phyloP scores from a whole-genome alignment of 2,797 vertebrate species.

The Philypnodon macrostomus region DNA sequence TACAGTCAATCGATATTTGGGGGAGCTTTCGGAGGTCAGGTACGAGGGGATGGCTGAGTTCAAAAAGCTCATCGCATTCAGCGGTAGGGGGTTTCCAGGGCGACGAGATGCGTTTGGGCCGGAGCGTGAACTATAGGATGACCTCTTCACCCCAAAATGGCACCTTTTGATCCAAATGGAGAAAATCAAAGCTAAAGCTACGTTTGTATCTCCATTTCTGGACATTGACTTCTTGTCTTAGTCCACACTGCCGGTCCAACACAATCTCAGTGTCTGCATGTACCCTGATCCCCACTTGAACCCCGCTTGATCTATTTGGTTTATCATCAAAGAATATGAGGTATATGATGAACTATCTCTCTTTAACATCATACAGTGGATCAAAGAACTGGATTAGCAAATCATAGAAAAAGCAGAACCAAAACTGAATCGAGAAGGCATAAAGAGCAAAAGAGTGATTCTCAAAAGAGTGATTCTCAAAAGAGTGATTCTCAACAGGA shows the following conservation, averaged over 20 bases:
- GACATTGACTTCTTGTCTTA: constrained; percentile 28
- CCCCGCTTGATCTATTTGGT: constrained; percentile 86
- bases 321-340: constrained; percentile 91
- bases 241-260: constrained; percentile 23
- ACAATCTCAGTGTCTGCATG: constrained; percentile 22
- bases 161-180: constrained; percentile 30
- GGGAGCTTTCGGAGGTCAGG: constrained; percentile 46
- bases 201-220: constrained; percentile 23
- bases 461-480: constrained; percentile 32
- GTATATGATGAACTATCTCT: constrained; percentile 94
- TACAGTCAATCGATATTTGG: constrained; percentile 43
- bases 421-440: constrained; percentile 28
- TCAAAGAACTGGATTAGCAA: constrained; percentile 51
- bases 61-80: constrained; percentile 69
- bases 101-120: constrained; percentile 30
- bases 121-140: constrained; percentile 39
- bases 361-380: constrained; percentile 77
- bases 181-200: constrained; percentile 36
- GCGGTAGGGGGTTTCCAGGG: constrained; percentile 45
- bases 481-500: constrained; percentile 35
- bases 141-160: constrained; percentile 44
- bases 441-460: constrained; percentile 33
- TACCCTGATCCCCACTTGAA: constrained; percentile 48
- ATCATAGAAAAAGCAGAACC: constrained; percentile 50
- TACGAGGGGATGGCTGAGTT: constrained; percentile 62